Evolutionary conservation across 2,888 invertebrate species (phyloP).

Genomic region (Steinernema scapterisci): DNA sequence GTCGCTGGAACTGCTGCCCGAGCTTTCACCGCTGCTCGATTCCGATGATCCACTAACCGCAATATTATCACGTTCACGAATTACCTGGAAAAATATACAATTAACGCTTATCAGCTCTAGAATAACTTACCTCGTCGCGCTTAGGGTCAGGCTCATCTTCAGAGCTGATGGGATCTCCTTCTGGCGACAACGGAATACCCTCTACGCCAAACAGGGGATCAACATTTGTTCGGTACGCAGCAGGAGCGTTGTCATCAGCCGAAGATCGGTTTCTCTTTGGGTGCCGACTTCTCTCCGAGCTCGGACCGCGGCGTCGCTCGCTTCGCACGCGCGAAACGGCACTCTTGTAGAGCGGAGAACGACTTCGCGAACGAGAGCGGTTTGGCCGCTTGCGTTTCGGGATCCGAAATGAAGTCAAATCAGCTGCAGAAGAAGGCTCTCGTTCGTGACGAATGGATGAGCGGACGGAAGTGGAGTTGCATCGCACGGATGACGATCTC

Average conservation of each 20-base stretch:
- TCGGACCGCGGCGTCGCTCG: not conserved
- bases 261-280: not conserved
- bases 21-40: slow-evolving; percentile 6
- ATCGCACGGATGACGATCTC: not conserved
- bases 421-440: slow-evolving; percentile 32
- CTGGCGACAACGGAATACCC: not conserved
- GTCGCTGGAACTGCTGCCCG: not conserved
- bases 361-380: slow-evolving; percentile 3
- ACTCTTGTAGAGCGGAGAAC: not conserved
- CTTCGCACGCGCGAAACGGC: not conserved
- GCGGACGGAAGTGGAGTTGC: not conserved
- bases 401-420: slow-evolving; percentile 34
- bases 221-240: slow-evolving; percentile 36
- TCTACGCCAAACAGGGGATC: slow-evolving; percentile 3
- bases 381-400: slow-evolving; percentile 33
- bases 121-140: not conserved
- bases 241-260: slow-evolving; percentile 35
- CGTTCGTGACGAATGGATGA: not conserved
- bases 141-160: slow-evolving; percentile 30
- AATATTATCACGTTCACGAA: not conserved
- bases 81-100: too few relatives aligned
- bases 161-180: slow-evolving; percentile 34
- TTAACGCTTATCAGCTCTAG: too few relatives aligned
- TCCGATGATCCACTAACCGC: not conserved
- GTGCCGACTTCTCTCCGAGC: too few relatives aligned